Evolutionary conservation across 92 coral and sea anemone genomes (phyloP).

Genomic region (Diadumene lineata): DNA sequence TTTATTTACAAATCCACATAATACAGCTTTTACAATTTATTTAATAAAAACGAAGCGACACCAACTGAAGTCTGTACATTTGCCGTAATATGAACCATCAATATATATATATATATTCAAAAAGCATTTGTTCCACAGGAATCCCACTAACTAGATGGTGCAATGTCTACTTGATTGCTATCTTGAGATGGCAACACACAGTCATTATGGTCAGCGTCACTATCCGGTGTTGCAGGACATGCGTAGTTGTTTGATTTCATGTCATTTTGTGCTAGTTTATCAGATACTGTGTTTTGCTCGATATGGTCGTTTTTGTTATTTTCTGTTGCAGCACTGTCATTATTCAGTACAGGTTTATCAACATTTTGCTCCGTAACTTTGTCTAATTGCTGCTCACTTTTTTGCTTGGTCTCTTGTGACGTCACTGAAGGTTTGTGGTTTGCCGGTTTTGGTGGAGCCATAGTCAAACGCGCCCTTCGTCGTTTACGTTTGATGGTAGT

Average conservation of each 20-base stretch:
- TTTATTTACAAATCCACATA: too few relatives aligned
- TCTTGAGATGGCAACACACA: not conserved
- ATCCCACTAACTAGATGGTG: not conserved
- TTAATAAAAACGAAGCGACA: too few relatives aligned
- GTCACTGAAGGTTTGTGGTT: too few relatives aligned
- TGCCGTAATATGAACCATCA: too few relatives aligned
- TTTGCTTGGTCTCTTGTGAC: too few relatives aligned
- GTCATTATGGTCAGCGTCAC: conserved; percentile 29
- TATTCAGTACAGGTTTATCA: not conserved
- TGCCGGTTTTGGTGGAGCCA: not conserved
- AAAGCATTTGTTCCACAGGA: not conserved
- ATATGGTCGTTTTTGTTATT: not conserved
- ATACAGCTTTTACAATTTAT: too few relatives aligned
- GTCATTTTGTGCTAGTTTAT: not conserved
- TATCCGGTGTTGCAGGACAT: conserved; percentile 35
- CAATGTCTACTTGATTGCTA: conserved; percentile 1
- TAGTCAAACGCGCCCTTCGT: conserved; percentile 8
- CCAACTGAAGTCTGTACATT: too few relatives aligned
- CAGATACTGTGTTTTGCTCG: not conserved
- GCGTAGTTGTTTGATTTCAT: conserved; percentile 16
- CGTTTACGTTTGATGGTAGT: conserved; percentile 15
- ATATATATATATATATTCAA: not conserved
- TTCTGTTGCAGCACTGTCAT: not conserved
- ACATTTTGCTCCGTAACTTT: not conserved
- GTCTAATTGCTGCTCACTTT: not conserved